Conservation (phyloP, 1,140 invertebrate species). For the Nephila pilipes region DNA sequence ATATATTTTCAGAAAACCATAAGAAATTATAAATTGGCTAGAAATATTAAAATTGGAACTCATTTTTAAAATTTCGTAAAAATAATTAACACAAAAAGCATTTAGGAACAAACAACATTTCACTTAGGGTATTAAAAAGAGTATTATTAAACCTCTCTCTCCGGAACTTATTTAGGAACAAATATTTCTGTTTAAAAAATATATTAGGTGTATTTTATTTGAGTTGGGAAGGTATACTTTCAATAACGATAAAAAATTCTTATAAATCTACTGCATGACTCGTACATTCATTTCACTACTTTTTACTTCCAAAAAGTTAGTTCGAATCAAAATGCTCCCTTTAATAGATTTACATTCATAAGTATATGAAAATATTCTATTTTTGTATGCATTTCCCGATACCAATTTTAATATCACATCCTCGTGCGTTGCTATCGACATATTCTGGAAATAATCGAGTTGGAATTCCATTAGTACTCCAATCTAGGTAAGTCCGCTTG, state of each 20-base stretch:
- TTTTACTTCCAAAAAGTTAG: background rate
- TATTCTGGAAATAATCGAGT: constrained; percentile 59
- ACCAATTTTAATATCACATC: constrained; percentile 1
- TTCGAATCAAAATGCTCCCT: background rate
- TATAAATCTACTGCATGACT: background rate
- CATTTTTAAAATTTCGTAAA: too few species aligned
- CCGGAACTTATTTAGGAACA: too few species aligned
- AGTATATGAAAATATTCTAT: background rate
- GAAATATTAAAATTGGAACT: too few species aligned
- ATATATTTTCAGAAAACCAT: too few species aligned
- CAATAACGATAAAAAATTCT: background rate
- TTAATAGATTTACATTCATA: background rate
- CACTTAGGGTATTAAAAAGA: too few species aligned
- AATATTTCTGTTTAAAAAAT: too few species aligned
- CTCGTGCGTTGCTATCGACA: constrained; percentile 49
- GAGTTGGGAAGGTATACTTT: too few species aligned
- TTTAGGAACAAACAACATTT: too few species aligned
- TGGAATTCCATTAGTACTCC: constrained; percentile 58
- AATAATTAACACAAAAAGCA: too few species aligned
- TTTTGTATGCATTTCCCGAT: background rate
- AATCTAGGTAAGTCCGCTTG: constrained; percentile 31
- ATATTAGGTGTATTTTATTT: too few species aligned
- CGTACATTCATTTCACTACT: background rate
- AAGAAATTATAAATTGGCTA: too few species aligned
- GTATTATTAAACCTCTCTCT: too few species aligned